These are phyloP conservation scores for Micronisus gabar DNA, from an alignment of 2,113 vertebrate species.

Conservation along the genomic window DNA sequence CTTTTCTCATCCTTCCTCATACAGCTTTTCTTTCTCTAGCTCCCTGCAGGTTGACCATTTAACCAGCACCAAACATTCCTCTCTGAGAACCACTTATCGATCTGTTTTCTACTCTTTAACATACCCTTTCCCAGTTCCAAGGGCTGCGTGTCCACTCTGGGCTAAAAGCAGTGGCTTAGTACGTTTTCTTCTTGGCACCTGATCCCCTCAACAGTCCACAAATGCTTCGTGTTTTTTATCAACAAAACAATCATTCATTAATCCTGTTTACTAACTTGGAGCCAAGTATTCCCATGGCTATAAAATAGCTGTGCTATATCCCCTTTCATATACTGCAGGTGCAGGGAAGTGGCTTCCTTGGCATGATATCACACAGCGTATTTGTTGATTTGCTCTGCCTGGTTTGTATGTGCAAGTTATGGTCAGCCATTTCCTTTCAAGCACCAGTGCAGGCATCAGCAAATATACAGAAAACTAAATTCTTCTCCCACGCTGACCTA, in stretches of 20 bases:
- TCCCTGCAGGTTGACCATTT: background rate
- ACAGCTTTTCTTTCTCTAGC: background rate
- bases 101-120: background rate
- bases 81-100: background rate
- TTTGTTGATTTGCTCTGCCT: background rate
- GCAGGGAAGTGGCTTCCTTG: background rate
- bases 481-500: background rate
- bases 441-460: background rate
- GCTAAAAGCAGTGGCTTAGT: background rate
- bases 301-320: background rate
- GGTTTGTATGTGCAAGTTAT: accelerated
- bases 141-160: background rate
- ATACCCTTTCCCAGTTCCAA: background rate
- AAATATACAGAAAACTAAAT: background rate
- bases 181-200: background rate
- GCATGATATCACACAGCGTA: accelerated
- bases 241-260: background rate
- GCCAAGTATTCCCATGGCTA: background rate
- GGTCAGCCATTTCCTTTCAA: background rate
- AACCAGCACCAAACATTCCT: background rate
- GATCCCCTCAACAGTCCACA: background rate
- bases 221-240: background rate
- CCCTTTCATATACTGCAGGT: background rate
- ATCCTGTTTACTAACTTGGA: background rate
- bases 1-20: background rate